Percentiles rank a stretch among this genome's conserved stretches.
phyloP scores from a whole-genome alignment of 2,797 vertebrate species.

The Microctenopoma steveboyesi region DNA sequence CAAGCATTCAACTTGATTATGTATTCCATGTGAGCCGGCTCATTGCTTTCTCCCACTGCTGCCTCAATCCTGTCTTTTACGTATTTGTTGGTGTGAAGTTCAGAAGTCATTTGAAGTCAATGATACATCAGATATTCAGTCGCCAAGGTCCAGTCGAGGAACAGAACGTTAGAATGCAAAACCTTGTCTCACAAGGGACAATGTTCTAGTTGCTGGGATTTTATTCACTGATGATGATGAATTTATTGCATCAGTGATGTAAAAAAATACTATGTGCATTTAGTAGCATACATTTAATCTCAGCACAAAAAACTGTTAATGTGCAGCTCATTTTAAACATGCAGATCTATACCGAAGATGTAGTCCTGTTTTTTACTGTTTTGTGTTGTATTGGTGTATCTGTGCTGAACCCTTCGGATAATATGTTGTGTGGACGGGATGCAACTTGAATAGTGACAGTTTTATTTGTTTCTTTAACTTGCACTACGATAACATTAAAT shows the following conservation, averaged over 20 bases:
- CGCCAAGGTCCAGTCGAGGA: slow-evolving; percentile 22
- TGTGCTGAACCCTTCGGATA: not conserved
- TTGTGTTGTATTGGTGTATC: not conserved
- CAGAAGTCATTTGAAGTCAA: slow-evolving; percentile 84
- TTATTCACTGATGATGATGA: not conserved
- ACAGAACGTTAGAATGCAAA: slow-evolving; percentile 28
- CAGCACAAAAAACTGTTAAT: not conserved
- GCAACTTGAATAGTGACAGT: too few species aligned
- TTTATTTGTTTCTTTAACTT: too few species aligned
- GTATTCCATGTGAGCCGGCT: slow-evolving; percentile 82
- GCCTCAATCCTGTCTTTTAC: slow-evolving; percentile 93
- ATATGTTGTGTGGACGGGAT: too few species aligned
- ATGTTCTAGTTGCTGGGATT: slow-evolving; percentile 52
- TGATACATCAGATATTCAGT: slow-evolving; percentile 52
- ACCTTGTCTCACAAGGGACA: slow-evolving; percentile 65
- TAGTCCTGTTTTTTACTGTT: not conserved
- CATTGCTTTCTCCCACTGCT: slow-evolving; percentile 92
- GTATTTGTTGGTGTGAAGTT: slow-evolving; percentile 92
- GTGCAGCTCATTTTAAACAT: not conserved
- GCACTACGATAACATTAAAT: too few species aligned
- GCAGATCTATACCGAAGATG: not conserved
- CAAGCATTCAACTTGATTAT: slow-evolving; percentile 69
- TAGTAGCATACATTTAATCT: not conserved
- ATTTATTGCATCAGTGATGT: not conserved
- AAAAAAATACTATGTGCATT: not conserved